These are phyloP conservation scores for Biston betularia DNA, from an alignment of 2,888 invertebrate genomes.

Conservation along the genomic window DNA sequence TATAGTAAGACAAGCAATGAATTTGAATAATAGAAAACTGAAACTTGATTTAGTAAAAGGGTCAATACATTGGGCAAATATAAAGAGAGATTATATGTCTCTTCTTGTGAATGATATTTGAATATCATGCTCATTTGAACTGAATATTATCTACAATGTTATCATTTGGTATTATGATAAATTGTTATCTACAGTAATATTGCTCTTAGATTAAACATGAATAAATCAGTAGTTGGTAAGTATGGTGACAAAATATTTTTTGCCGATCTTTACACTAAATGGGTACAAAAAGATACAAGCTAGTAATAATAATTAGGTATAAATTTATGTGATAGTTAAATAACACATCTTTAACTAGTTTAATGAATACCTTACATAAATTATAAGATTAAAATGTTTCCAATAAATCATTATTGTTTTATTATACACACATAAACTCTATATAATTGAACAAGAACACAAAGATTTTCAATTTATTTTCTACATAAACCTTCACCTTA, in stretches of 20 bases:
- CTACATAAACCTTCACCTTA: slow-evolving; percentile 24
- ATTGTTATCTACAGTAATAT: slow-evolving; percentile 16
- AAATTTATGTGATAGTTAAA: slow-evolving; percentile 13
- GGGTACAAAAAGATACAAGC: slow-evolving; percentile 5
- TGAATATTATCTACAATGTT: slow-evolving; percentile 12
- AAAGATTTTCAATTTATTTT: not conserved
- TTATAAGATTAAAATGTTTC: slow-evolving; percentile 16
- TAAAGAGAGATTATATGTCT: slow-evolving; percentile 67
- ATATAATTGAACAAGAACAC: slow-evolving; percentile 22
- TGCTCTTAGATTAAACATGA: slow-evolving; percentile 14
- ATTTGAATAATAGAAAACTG: slow-evolving; percentile 87
- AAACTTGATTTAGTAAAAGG: slow-evolving; percentile 86
- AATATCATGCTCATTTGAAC: slow-evolving; percentile 25
- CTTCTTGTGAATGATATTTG: slow-evolving; percentile 67
- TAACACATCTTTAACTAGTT: not conserved
- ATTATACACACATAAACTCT: slow-evolving; percentile 26
- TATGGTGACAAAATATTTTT: not conserved
- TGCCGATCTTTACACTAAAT: slow-evolving; percentile 5
- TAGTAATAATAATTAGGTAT: not conserved
- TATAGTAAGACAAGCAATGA: slow-evolving; percentile 88
- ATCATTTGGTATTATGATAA: slow-evolving; percentile 43
- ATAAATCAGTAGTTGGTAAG: slow-evolving; percentile 3
- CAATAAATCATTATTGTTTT: slow-evolving; percentile 27
- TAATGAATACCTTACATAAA: not conserved
- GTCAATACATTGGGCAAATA: slow-evolving; percentile 62